phyloP scores from a whole-genome alignment of 2,113 vertebrate species.

The Alexandromys fortis region DNA sequence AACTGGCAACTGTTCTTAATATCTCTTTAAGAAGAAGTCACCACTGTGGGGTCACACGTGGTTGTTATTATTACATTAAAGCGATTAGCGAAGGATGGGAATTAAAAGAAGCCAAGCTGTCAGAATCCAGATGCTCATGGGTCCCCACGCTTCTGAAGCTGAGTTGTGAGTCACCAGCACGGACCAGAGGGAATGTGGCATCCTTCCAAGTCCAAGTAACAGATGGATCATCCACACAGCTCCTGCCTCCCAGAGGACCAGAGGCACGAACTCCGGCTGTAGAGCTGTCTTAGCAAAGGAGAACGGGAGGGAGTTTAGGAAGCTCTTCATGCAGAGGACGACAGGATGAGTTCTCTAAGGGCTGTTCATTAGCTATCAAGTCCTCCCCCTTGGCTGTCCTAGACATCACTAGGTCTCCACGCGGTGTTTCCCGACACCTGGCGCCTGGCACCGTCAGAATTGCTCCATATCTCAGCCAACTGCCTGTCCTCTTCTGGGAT shows the following conservation, averaged over 20 bases:
- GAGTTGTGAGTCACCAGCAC: neutral
- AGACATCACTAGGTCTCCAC: neutral
- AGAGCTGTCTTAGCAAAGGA: neutral
- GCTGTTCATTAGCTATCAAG: too few species aligned
- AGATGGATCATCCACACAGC: too few species aligned
- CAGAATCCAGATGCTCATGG: neutral
- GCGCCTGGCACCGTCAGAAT: accelerated
- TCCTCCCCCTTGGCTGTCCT: too few species aligned
- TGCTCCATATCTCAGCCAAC: neutral
- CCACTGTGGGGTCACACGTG: neutral
- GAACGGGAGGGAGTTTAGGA: neutral
- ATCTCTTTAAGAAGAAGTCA: neutral
- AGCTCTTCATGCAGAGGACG: neutral
- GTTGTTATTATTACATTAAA: neutral
- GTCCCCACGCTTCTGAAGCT: too few species aligned
- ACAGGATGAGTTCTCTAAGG: neutral
- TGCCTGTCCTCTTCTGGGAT: neutral
- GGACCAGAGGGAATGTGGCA: neutral
- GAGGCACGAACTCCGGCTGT: accelerated
- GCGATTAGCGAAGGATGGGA: neutral
- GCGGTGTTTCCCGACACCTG: neutral
- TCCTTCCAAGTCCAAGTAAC: neutral
- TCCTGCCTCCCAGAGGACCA: neutral
- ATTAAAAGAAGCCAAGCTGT: neutral
- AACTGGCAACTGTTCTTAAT: neutral